Evolutionary conservation across 2,797 vertebrate genomes (phyloP).

Genomic region (Poeciliopsis turneri): DNA sequence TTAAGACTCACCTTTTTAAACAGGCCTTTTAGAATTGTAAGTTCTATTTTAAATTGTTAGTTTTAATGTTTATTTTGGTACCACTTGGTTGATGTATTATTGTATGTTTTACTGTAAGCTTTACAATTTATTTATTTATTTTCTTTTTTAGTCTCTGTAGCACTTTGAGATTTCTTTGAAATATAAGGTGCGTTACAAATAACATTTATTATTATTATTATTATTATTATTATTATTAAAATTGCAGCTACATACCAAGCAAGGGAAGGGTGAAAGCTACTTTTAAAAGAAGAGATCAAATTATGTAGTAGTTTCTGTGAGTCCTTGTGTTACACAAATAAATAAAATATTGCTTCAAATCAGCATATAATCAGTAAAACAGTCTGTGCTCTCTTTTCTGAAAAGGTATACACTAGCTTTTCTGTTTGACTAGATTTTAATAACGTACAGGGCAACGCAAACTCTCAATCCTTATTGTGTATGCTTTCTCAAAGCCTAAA

Average conservation of each 20-base stretch:
- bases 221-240: no score
- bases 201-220: no score
- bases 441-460: not conserved
- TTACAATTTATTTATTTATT: no score
- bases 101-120: no score
- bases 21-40: no score
- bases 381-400: not conserved
- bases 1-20: no score
- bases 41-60: no score
- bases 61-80: no score
- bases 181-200: no score
- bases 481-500: not conserved
- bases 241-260: slow-evolving; percentile 18
- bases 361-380: not conserved
- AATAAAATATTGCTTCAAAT: not conserved
- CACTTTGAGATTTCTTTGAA: no score
- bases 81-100: no score
- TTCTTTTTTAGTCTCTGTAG: no score
- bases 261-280: slow-evolving; percentile 19
- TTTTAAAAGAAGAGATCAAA: slow-evolving; percentile 9
- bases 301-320: not conserved
- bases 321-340: not conserved
- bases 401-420: not conserved
- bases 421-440: not conserved
- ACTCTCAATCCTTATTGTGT: not conserved